Evolutionary conservation across 2,113 vertebrate species (phyloP).

Genomic region (Nycticryphes semicollaris): DNA sequence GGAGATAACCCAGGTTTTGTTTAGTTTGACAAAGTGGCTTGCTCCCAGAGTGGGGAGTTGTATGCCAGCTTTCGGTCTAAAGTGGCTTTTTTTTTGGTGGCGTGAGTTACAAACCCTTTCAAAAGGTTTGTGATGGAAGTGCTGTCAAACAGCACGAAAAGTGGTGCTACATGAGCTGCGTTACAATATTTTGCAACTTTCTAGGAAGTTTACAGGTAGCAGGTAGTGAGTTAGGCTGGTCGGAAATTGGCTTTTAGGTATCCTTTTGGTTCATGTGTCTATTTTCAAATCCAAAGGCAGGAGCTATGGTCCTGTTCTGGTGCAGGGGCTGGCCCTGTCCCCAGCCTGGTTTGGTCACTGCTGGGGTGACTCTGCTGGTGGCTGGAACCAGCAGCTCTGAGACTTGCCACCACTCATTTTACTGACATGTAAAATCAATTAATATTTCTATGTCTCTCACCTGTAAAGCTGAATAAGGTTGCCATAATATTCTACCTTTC

Average conservation of each 20-base stretch:
- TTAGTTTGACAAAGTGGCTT: slow-evolving; percentile 47
- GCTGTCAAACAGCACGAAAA: slow-evolving; percentile 58
- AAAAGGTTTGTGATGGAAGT: slow-evolving; percentile 68
- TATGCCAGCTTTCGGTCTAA: slow-evolving; percentile 53
- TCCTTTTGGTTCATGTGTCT: background rate
- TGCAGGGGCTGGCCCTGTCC: accelerated
- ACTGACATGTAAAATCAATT: background rate
- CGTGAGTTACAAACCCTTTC: slow-evolving; percentile 57
- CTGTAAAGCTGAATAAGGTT: background rate
- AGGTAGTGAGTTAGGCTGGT: background rate
- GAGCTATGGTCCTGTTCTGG: background rate
- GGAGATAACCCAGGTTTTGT: slow-evolving; percentile 62
- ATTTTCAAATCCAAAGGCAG: background rate
- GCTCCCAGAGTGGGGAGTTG: slow-evolving; percentile 32
- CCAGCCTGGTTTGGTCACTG: background rate
- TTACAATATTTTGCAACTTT: slow-evolving; percentile 57
- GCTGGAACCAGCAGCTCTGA: background rate
- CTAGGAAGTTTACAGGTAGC: slow-evolving; percentile 43
- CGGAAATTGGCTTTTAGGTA: background rate
- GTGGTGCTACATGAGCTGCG: slow-evolving; percentile 7
- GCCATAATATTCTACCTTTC: background rate
- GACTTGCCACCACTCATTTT: accelerated
- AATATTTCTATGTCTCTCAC: background rate
- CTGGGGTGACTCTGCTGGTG: background rate
- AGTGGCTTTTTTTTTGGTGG: slow-evolving; percentile 62